Evolutionary conservation across 2,888 invertebrate genomes (phyloP), one percentile per base, ranked within the genome.

Genomic region (Lasioglossum leucozonium): DNA sequence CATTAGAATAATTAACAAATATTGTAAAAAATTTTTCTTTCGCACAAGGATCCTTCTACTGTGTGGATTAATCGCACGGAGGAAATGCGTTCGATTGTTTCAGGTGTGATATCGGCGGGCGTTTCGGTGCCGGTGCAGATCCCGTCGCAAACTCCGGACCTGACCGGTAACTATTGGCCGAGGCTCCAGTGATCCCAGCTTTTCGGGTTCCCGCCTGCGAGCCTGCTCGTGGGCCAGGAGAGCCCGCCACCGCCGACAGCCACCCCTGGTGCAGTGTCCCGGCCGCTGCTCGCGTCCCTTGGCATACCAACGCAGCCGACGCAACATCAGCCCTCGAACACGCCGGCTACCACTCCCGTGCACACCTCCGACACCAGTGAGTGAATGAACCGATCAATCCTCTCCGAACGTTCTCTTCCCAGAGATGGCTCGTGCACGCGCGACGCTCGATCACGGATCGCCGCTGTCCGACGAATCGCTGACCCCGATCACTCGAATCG

Each of bases 71-170:
- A 67, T 11, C 37, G 37, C 22, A 67, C 37, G 37, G 10, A 44
- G 10, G 26, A 8, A 26, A 26, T 10, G 18, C 4, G 4, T 47
- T 72, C 34, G 4, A 16, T 75, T 85, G 79, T 91, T 91, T 22
- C 88, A 98, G 98, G 98, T 95, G 98, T 98, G 92, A 98, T 98
- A 96, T 98, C 98, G 84, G 98, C 98, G 85, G 98, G 98, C 42
- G 98, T 98, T 77, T 98, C 98, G 85, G 98, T 98, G 78, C 98
- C 98, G 73, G 98, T 98, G 87, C 98, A 98, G 96, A 98, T 98
- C 94, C 98, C 98, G 77, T 98, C 98, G 92, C 98, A 98, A 95
- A 97, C 97, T 92, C 96, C 97, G 88, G 98, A 98, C 95, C 96
- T 97, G 95, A 96, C 97, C 91, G 95, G 96, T 86, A 98, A 98